Evolutionary conservation across 2,797 vertebrate genomes (phyloP).

Genomic region (Decapterus maruadsi): DNA sequence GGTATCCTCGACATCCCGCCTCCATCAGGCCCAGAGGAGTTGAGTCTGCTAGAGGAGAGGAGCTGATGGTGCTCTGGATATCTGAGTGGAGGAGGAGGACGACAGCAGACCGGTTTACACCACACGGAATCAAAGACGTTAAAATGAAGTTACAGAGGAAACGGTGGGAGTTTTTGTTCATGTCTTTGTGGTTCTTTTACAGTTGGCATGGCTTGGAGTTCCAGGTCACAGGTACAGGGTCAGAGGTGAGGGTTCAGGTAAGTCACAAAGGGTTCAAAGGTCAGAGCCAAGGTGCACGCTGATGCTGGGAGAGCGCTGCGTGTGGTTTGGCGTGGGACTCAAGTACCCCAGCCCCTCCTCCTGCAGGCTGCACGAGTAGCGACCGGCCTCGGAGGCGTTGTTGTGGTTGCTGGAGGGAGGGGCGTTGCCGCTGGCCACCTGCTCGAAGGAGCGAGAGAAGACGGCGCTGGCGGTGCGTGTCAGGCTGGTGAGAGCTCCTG

Average conservation of each 20-base stretch:
- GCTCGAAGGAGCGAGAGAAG: constrained; percentile 98
- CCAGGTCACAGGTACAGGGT: constrained; percentile 75
- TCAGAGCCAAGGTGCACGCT: constrained; percentile 94
- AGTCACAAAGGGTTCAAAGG: constrained; percentile 70
- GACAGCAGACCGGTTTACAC: constrained; percentile 36
- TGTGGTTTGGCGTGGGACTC: constrained; percentile 86
- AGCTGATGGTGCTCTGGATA: constrained; percentile 10
- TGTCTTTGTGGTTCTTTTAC: constrained; percentile 43
- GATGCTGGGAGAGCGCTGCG: constrained; percentile 93
- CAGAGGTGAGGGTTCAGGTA: constrained; percentile 48
- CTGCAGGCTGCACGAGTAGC: constrained; percentile 94
- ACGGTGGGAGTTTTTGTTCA: constrained; percentile 41
- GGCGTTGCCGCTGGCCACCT: constrained; percentile 85
- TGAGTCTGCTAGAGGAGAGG: constrained; percentile 5
- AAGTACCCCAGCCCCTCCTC: constrained; percentile 91
- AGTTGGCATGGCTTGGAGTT: constrained; percentile 82
- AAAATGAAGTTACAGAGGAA: constrained; percentile 31
- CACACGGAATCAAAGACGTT: constrained; percentile 46
- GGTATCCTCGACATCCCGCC: constrained; percentile 19
- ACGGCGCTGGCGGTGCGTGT: constrained; percentile 94
- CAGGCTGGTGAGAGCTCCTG: constrained; percentile 91
- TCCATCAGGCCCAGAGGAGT: constrained; percentile 22
- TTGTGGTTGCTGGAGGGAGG: constrained; percentile 79
- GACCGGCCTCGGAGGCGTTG: constrained; percentile 85
- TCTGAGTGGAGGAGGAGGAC: constrained; percentile 30